Evolutionary conservation across 2,888 invertebrate species (phyloP), one percentile per base, ranked within the genome.

Genomic region (Mellilla xanthometata): DNA sequence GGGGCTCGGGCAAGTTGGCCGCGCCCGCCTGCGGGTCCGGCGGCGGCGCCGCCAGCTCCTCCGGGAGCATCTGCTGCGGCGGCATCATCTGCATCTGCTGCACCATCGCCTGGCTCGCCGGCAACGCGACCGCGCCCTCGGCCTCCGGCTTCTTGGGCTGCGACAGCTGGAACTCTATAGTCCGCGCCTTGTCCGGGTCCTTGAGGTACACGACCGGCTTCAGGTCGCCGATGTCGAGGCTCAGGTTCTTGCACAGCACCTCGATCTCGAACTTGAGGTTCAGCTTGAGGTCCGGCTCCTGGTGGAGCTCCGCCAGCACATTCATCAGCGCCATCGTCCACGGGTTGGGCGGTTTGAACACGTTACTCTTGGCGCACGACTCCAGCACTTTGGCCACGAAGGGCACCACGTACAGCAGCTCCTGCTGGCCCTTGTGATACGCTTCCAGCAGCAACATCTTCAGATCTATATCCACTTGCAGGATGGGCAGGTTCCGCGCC

Each of bases 221-320:
- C 31, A 99, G 73, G 58, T 96, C 95, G 7, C 93, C 87, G 34
- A 99, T 94, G 64, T 98, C 98, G 27, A 99, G 91, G 54, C 93
- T 95, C 10, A 99, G 91, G 63, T 96, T 97, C 83, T 98, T 99
- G 84, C 98, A 99, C 13, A 99, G 91, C 26, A 99, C 99, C 91
- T 99, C 99, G 65, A 99, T 99, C 91, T 99, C 99, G 86, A 99
- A 99, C 89, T 99, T 99, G 11, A 99, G 91, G 83, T 99, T 99
- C 11, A 99, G 88, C 80, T 99, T 99, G 40, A 99, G 91, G 70
- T 99, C 98, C 0, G 95, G 97, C 73, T 99, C 99, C 77, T 97
- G 96, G 76, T 99, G 99, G 23, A 99, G 90, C 83, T 99, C 99
- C 0, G 97, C 98, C 40, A 99, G 85, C 0, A 98, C 97, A 76